phyloP scores from a whole-genome alignment of 2,797 vertebrate species.

The Tachyglossus aculeatus region DNA sequence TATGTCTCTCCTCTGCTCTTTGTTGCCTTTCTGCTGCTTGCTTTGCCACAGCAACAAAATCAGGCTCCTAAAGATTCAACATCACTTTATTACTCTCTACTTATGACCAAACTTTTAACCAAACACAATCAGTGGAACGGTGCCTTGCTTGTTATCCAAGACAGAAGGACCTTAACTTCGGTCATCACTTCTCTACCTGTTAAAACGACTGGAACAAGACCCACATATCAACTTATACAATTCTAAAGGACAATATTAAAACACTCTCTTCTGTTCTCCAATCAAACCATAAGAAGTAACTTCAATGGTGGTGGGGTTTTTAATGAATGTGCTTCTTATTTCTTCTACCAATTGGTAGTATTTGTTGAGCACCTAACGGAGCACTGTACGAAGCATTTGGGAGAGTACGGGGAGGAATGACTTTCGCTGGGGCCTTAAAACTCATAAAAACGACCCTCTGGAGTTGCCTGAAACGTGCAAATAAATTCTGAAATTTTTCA shows the following conservation, averaged over 20 bases:
- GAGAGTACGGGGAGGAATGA: too few species aligned
- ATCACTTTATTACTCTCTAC: neutral
- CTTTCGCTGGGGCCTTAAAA: too few species aligned
- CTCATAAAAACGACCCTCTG: too few species aligned
- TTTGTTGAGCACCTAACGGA: too few species aligned
- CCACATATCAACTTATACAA: neutral
- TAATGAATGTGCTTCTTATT: too few species aligned
- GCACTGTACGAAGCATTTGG: too few species aligned
- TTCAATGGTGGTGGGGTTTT: neutral
- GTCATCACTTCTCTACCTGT: neutral
- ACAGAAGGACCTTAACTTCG: neutral
- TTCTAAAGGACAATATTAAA: neutral
- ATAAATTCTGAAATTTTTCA: too few species aligned
- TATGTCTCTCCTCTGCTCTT: constrained; percentile 83
- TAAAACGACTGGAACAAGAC: neutral
- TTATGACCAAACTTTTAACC: neutral
- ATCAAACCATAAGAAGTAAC: neutral
- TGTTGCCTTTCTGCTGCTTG: constrained; percentile 76
- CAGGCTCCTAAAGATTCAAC: constrained; percentile 80
- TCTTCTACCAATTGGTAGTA: too few species aligned
- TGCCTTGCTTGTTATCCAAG: neutral
- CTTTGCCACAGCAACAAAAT: constrained; percentile 77
- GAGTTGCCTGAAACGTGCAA: too few species aligned
- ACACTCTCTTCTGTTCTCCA: neutral
- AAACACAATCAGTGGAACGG: neutral